Base-by-base conservation (phyloP, 2,113 vertebrate species). In the Aspiorhynchus laticeps region DNA sequence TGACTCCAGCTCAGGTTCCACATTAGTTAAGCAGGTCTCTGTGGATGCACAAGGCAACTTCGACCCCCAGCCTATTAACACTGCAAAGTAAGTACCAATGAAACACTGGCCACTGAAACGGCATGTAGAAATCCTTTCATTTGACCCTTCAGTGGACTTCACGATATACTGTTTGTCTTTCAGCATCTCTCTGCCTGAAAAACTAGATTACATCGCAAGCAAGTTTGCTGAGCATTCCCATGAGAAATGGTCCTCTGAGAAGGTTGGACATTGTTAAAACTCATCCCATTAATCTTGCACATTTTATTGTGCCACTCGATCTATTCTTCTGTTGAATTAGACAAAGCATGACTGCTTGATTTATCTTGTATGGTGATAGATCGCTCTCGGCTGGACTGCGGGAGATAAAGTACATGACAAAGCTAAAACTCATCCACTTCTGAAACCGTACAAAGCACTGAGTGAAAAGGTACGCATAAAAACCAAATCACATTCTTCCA, bases 141-240 rank as follows among this genome's bases (percentile, higher is more conserved):
- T 21, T 36, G 5, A 46, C 38, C 38, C 43, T 43, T 79, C 19
- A 31, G 8, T 56, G 31, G 10, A 36, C 28, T 24, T 24, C 48
- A 79, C 7, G 4, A 6, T 6, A 56, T 79, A 79, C 17, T 14
- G 33, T 61, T 24, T 76, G 15, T 69, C 63, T 63, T 90, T 26
- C 89, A 99, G 98, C 90, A 97, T 98, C 91, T 96, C 96, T 77
- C 95, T 99, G 90, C 97, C 97, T 93, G 98, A 99, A 94, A 98
- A 99, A 93, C 75, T 99, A 94, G 98, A 99, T 80, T 96, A 96
- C 90, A 95, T 99, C 87, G 95, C 97, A 90, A 98, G 96, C 95
- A 99, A 98, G 92, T 98, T 97, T 86, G 97, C 97, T 71, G 98
- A 99, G 92, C 97, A 99, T 93, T 97, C 96, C 89, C 98, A 99